A percentile compares a stretch with the other conserved stretches of the same genome.
These are phyloP conservation scores for Melanerpes formicivorus DNA, from an alignment of 2,113 vertebrate species.

Conservation along the genomic window DNA sequence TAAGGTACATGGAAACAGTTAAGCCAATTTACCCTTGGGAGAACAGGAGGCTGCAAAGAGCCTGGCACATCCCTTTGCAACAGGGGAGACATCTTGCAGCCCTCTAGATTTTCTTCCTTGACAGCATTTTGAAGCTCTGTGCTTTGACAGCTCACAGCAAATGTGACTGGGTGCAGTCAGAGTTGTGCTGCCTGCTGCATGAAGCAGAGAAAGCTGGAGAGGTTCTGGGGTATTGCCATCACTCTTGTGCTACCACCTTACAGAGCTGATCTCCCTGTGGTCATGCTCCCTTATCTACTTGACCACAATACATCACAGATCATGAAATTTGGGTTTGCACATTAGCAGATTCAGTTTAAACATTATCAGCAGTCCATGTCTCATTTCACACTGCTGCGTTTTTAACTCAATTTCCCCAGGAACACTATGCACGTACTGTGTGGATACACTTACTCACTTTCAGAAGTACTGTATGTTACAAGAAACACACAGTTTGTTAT, in stretches of 20 bases:
- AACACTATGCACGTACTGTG: neutral
- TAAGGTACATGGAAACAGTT: neutral
- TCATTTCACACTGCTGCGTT: neutral
- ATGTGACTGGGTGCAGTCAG: neutral
- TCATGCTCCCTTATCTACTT: neutral
- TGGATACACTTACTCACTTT: neutral
- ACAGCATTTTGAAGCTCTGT: neutral
- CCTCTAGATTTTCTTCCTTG: neutral
- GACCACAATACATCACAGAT: neutral
- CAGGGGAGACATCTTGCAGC: neutral
- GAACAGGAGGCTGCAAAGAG: neutral
- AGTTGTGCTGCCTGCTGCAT: rapidly evolving
- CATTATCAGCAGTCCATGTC: neutral
- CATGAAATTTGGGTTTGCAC: neutral
- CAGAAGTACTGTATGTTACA: neutral
- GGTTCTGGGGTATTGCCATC: rapidly evolving
- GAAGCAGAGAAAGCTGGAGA: neutral
- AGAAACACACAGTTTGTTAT: conserved; percentile 4
- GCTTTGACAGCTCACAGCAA: neutral
- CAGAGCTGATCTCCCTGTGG: rapidly evolving
- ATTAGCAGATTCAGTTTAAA: neutral
- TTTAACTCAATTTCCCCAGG: neutral
- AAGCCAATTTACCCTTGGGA: neutral
- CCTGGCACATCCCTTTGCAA: neutral
- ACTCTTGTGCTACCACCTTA: neutral